phyloP scores from a whole-genome alignment of 2,113 vertebrate genomes.

The Alouatta palliata region DNA sequence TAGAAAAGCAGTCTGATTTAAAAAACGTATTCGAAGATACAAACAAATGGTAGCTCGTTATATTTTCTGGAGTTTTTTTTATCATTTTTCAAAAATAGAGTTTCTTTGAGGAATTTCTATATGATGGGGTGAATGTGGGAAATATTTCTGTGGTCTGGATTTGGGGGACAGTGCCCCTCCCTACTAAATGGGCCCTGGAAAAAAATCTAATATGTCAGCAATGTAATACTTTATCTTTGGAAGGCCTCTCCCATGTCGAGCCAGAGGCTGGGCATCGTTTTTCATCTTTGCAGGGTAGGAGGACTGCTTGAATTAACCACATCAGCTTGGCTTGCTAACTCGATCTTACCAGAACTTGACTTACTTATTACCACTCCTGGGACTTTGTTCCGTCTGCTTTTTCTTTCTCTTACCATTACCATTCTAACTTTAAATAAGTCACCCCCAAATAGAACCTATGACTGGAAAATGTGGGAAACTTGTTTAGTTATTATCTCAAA shows the following conservation, averaged over 20 bases:
- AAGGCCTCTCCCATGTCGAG: background rate
- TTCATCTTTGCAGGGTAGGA: background rate
- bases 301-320: background rate
- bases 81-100: background rate
- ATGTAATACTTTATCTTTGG: background rate
- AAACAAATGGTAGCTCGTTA: background rate
- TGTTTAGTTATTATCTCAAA: conserved; percentile 9
- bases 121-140: background rate
- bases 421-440: background rate
- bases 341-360: background rate
- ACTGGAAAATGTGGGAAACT: background rate
- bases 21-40: background rate
- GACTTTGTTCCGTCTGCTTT: background rate
- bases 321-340: background rate
- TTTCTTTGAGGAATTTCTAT: background rate
- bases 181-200: background rate
- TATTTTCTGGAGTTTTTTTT: background rate
- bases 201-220: background rate
- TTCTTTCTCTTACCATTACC: background rate
- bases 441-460: background rate
- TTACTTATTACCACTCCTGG: background rate
- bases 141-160: background rate
- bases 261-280: background rate
- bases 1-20: background rate
- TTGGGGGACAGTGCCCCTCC: background rate